Evolutionary conservation across 2,797 vertebrate species (phyloP).

Genomic region (Cirrhinus molitorella): DNA sequence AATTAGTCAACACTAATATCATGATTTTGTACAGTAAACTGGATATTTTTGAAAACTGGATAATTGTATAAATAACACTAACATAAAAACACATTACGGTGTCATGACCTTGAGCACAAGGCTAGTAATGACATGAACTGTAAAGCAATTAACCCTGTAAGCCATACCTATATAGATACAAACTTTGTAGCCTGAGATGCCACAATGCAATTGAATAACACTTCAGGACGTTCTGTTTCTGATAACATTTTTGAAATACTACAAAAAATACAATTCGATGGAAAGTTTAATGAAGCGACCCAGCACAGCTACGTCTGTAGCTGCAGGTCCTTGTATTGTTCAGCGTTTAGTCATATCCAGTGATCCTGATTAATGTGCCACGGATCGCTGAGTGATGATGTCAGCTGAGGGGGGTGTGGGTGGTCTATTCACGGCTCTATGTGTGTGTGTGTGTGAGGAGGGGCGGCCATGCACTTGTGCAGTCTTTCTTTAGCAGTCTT

Average conservation of each 20-base stretch:
- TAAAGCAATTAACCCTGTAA: neutral
- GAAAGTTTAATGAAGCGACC: neutral
- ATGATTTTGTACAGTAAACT: neutral
- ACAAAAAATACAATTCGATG: too few relatives aligned
- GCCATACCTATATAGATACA: neutral
- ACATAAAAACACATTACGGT: neutral
- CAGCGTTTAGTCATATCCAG: constrained; percentile 76
- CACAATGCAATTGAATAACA: neutral
- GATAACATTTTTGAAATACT: neutral
- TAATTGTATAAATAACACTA: neutral
- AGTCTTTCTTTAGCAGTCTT: constrained; percentile 50
- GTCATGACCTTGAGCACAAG: neutral
- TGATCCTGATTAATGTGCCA: constrained; percentile 79
- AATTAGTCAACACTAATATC: neutral
- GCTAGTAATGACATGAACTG: neutral
- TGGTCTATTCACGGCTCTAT: constrained; percentile 83
- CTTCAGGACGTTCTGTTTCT: neutral
- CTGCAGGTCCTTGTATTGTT: constrained; percentile 16
- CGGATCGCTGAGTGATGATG: constrained; percentile 83
- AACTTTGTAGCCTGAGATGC: neutral
- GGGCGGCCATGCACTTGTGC: constrained; percentile 59
- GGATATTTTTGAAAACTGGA: neutral
- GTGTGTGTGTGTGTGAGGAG: constrained; percentile 68
- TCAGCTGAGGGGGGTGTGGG: constrained; percentile 77
- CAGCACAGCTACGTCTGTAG: neutral